Percentiles rank a stretch among this genome's conserved stretches.
Evolutionary conservation across 2,797 vertebrate genomes (phyloP).

Genomic region (Protonibea diacanthus): DNA sequence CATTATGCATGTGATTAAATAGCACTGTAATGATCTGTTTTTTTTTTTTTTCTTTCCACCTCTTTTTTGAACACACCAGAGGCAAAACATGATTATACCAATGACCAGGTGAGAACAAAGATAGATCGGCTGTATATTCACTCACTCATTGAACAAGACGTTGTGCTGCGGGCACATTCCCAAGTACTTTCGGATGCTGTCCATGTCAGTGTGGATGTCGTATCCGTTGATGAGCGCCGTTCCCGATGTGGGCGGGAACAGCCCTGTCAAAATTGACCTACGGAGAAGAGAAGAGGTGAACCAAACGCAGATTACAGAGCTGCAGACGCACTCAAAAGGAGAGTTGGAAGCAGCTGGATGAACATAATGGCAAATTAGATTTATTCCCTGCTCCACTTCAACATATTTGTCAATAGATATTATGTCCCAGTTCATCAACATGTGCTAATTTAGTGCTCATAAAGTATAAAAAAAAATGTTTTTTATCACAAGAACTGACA

Average conservation of each 20-base stretch:
- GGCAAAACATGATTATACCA: slow-evolving; percentile 38
- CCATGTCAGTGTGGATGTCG: slow-evolving; percentile 93
- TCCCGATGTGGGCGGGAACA: slow-evolving; percentile 95
- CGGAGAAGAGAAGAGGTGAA: not conserved
- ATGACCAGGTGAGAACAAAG: slow-evolving; percentile 5
- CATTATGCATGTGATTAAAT: slow-evolving; percentile 40
- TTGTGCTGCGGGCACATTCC: slow-evolving; percentile 99
- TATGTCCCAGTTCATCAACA: slow-evolving; percentile 3
- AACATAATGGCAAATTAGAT: slow-evolving; percentile 14
- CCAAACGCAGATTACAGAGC: not conserved
- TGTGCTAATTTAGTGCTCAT: not conserved
- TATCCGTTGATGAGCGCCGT: slow-evolving; percentile 94
- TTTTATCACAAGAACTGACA: not conserved
- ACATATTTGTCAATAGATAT: slow-evolving; percentile 14
- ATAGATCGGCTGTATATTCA: slow-evolving; percentile 45
- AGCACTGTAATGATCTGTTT: slow-evolving; percentile 15
- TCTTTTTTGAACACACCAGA: slow-evolving; percentile 8
- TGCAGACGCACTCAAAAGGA: not conserved
- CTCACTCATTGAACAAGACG: slow-evolving; percentile 96
- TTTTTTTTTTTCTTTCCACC: not conserved
- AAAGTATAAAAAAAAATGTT: slow-evolving; percentile 4
- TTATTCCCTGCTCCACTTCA: slow-evolving; percentile 9
- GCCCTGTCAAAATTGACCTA: slow-evolving; percentile 97
- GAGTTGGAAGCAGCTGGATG: slow-evolving; percentile 14
- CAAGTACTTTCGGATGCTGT: slow-evolving; percentile 90